Base-by-base conservation (phyloP, 1,140 invertebrate species). In the Apis cerana region DNA sequence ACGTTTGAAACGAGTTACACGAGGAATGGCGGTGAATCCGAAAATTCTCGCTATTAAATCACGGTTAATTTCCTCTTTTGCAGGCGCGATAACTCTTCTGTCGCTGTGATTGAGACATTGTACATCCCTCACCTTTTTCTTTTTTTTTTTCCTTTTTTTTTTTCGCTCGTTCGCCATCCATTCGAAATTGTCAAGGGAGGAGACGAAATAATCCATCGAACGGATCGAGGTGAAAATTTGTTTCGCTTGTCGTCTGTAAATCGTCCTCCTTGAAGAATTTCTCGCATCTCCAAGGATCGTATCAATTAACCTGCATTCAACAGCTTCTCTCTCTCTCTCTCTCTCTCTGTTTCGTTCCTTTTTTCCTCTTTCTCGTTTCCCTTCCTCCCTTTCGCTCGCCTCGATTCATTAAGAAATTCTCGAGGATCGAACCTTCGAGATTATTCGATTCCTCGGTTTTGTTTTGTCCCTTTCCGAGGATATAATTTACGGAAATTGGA, bases 281-380 rank as follows among this genome's bases (percentile, higher is more conserved):
- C 23, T 43, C 54, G 19, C 12, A 56, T 48, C 13, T 19, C 9
- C 13, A 12, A 43, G 33, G 15, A 27, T 23, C 9, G 43, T 17
- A 33, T 80, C 61, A 43, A 74, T 80, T 72, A 74, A 80, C 69
- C 50, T 8, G 64, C 64, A 59, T 79, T 70, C 69, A 70, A 70
- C 15, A 54, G n/a, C 12, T 27, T 69, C 27, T 27, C 27, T 23
- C 17, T 13, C 21, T 2, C 9, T 8, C 17, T 21, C 1, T 15
- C 15, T 58, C 0, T 15, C 23, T 33, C 7, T 97, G 96, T 43
- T 13, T 13, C 13, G 15, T 13, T 96, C 94, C 27, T 27, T 27
- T 27, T 71, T 95, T 11, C 23, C 23, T 95, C 79, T 96, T 95
- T 89, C 97, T 97, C 0, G 96, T 95, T 17, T 95, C 97, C 96